Conservation (phyloP, 2,113 vertebrate species). For the Haemorhous mexicanus region DNA sequence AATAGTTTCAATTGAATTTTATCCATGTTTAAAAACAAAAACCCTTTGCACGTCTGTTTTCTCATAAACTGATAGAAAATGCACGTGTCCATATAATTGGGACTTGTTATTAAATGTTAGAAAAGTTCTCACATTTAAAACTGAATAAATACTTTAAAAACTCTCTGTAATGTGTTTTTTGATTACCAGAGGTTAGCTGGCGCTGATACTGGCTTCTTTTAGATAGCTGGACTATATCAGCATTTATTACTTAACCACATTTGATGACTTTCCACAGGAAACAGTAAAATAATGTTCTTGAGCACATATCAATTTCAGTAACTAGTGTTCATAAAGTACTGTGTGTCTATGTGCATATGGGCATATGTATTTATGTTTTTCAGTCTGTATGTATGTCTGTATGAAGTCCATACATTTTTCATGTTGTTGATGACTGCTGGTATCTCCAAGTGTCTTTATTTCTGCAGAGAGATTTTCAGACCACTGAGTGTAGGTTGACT, state of each 20-base stretch:
- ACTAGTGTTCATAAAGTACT: neutral
- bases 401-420: neutral
- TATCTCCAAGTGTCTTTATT: neutral
- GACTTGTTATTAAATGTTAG: neutral
- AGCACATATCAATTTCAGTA: neutral
- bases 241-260: neutral
- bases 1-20: neutral
- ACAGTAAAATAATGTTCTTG: neutral
- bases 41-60: neutral
- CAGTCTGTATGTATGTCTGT: neutral
- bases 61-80: neutral
- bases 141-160: neutral
- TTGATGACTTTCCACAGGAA: neutral
- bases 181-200: neutral
- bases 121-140: neutral
- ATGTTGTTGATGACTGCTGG: neutral
- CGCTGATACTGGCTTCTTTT: neutral
- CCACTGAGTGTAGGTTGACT: neutral
- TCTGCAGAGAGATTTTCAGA: neutral
- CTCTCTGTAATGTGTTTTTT: neutral
- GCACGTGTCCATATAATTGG: neutral
- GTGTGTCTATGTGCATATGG: fast-evolving
- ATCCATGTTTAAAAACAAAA: neutral
- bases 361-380: neutral
- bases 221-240: constrained; percentile 1